Evolutionary conservation across 2,113 vertebrate genomes (phyloP).

Genomic region (Lethenteron camtschaticum): DNA sequence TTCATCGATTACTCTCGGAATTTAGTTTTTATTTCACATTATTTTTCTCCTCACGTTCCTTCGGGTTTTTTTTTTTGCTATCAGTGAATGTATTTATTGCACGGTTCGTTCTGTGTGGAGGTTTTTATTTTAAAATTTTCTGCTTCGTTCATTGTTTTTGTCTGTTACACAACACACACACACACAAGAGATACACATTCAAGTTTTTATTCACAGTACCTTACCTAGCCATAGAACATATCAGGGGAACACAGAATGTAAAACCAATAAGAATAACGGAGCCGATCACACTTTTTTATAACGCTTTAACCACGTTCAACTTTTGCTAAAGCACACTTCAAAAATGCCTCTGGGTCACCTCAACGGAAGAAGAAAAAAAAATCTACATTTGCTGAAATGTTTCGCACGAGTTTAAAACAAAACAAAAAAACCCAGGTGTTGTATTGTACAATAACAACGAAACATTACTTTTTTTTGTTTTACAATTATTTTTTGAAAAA

Average conservation of each 20-base stretch:
- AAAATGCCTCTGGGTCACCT: no score
- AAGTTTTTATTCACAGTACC: background rate
- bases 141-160: background rate
- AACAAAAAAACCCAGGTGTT: no score
- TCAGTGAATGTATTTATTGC: slow-evolving; percentile 51
- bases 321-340: background rate
- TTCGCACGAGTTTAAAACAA: no score
- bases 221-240: slow-evolving; percentile 1
- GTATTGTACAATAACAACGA: no score
- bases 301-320: slow-evolving; percentile 1
- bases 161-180: slow-evolving; percentile 2
- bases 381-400: no score
- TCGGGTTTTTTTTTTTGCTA: background rate
- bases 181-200: background rate
- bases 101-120: slow-evolving; percentile 23
- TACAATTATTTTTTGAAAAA: no score
- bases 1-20: background rate
- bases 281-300: no score
- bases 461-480: no score
- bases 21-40: background rate
- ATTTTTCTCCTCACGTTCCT: background rate
- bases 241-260: slow-evolving; percentile 6
- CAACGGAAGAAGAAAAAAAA: no score
- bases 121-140: slow-evolving; percentile 1
- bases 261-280: slow-evolving; percentile 1